Evolutionary conservation across 2,113 vertebrate genomes (phyloP).

Genomic region (Elephantulus edwardii): DNA sequence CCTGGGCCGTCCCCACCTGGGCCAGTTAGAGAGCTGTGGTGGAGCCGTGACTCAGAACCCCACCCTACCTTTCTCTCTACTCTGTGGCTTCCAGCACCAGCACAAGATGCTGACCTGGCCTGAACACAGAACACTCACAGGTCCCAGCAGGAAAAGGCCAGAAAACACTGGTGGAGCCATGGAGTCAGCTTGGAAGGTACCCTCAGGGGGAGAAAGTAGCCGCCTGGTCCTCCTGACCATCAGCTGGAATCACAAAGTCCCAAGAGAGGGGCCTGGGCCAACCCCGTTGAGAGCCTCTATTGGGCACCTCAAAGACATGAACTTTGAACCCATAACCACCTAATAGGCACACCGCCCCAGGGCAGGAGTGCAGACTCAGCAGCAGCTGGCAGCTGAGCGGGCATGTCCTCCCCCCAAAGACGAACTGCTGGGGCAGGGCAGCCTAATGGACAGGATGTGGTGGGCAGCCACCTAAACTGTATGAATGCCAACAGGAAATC

Average conservation of each 20-base stretch:
- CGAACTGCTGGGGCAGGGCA: rapidly evolving
- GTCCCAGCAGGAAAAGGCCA: conserved; percentile 18
- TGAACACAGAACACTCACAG: not conserved
- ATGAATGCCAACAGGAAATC: not conserved
- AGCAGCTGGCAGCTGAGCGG: not conserved
- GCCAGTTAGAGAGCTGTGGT: not conserved
- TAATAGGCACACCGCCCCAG: not conserved
- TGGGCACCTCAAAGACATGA: not conserved
- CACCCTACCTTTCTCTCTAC: conserved; percentile 37
- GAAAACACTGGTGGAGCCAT: not conserved
- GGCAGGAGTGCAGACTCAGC: not conserved
- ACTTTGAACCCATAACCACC: not conserved
- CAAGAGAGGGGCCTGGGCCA: not conserved
- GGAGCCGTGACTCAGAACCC: conserved; percentile 58
- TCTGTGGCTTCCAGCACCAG: not conserved
- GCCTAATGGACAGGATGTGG: not conserved
- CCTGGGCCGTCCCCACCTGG: not conserved
- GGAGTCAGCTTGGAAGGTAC: not conserved
- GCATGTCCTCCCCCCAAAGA: not conserved
- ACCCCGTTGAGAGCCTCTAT: not conserved
- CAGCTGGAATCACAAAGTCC: not conserved
- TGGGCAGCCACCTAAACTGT: not conserved
- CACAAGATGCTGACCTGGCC: conserved; percentile 50
- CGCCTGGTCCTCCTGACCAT: not conserved
- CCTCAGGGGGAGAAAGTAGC: rapidly evolving